A percentile compares a stretch with the other conserved stretches of the same genome.
Conservation (phyloP, 2,888 invertebrate species). For the Camponotus fellah region DNA sequence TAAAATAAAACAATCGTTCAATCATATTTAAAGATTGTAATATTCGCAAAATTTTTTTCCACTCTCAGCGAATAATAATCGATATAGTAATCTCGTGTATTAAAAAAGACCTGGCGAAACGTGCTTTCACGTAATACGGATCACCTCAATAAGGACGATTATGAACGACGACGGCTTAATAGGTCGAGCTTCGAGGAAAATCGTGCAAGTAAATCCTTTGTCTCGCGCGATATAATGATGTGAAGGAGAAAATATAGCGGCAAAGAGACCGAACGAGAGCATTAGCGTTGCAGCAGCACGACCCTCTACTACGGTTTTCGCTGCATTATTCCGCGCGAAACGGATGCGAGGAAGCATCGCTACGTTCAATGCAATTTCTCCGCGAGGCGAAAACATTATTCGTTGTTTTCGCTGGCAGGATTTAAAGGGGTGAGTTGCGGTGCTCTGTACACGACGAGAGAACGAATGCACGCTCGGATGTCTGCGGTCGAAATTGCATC, state of each 20-base stretch:
- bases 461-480: conserved; percentile 32
- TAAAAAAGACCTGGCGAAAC: neutral
- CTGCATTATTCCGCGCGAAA: conserved; percentile 60
- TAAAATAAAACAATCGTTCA: neutral
- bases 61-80: neutral
- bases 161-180: conserved; percentile 38
- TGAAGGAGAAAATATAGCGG: conserved; percentile 54
- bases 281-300: conserved; percentile 6
- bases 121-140: conserved; percentile 15
- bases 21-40: neutral
- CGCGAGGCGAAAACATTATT: conserved; percentile 38
- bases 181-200: conserved; percentile 46
- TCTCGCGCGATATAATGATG: conserved; percentile 58
- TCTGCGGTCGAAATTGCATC: conserved; percentile 33
- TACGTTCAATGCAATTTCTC: conserved; percentile 63
- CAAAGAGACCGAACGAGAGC: conserved; percentile 4
- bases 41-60: neutral
- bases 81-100: neutral
- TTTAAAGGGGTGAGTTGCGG: conserved; percentile 34
- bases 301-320: conserved; percentile 33
- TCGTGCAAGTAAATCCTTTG: conserved; percentile 52
- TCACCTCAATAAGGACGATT: conserved; percentile 21
- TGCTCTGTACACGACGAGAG: conserved; percentile 37
- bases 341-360: conserved; percentile 57
- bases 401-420: conserved; percentile 58